Base-by-base conservation (phyloP, 2,797 vertebrate species). In the Lemur catta region DNA sequence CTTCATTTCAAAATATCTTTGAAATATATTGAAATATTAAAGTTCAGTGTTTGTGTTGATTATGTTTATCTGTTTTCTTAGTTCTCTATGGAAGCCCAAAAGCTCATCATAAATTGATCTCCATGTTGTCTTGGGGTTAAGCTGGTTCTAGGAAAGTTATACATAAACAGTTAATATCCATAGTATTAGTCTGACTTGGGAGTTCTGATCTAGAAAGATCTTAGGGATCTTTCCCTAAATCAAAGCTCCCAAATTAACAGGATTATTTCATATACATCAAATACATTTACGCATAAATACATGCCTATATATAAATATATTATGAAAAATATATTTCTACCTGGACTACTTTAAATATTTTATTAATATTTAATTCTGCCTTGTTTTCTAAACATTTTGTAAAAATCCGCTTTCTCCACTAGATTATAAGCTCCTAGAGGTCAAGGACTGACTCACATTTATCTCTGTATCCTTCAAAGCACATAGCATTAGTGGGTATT, bases 21-120 rank as follows among this genome's bases (percentile, higher is more conserved):
- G 38, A 71, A 85, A 57, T 67, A 38, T 46, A 67, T 65, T 87
- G 26, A 96, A 91, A 67, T 96, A 28, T 80, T 87, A 61, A 89
- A 52, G 20, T 78, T 84, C 10, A 92, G 28, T 50, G 35, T 28
- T 95, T 74, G 22, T 86, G 5, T 92, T 43, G 10, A 67, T 78
- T 76, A 22, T 75, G 57, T 82, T 85, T 96, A 46, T 84, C 1
- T 1, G 55, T 55, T 80, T 91, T 63, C 33, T 91, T 93, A 43
- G 46, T 80, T 79, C 43, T 75, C 20, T 82, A 6, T 76, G 12
- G 35, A 76, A 82, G 14, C 22, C 80, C 38, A 59, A 57, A 94
- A 92, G 0, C 4, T 79, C 59, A 72, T 55, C 13, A 52, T 50
- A 71, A 61, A 18, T 52, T 91, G 15, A 30, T 65, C 6, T 82